Conservation (phyloP, 1,140 invertebrate species). For the Luehdorfia chinensis region DNA sequence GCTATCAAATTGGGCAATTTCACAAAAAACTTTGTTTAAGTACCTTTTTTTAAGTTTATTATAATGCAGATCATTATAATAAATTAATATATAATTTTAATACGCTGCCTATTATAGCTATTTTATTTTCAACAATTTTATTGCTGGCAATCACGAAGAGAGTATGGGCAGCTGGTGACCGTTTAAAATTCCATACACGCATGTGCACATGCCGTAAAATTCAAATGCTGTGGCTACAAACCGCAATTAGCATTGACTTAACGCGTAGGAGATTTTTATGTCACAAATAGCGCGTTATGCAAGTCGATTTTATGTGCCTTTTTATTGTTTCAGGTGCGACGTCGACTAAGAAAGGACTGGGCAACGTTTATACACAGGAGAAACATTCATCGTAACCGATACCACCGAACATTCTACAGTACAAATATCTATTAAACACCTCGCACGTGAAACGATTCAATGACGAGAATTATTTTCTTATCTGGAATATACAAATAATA, state of each 20-base stretch:
- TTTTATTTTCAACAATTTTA: conserved; percentile 44
- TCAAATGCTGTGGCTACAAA: conserved; percentile 61
- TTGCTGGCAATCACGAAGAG: conserved; percentile 30
- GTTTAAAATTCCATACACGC: conserved; percentile 50
- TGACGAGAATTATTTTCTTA: conserved; percentile 45
- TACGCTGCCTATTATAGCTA: no score
- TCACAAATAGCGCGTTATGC: conserved; percentile 26
- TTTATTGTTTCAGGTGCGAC: conserved; percentile 51
- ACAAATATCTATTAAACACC: conserved; percentile 47
- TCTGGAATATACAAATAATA: conserved; percentile 31
- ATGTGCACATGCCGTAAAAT: conserved; percentile 50
- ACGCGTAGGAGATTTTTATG: conserved; percentile 41
- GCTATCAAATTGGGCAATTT: no score
- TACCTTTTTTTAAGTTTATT: no score
- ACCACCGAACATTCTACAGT: conserved; percentile 49
- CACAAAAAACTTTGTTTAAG: no score
- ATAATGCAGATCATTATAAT: no score
- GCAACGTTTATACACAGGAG: conserved; percentile 69
- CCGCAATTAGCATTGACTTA: conserved; percentile 61
- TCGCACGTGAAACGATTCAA: conserved; percentile 46
- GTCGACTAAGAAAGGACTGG: conserved; percentile 45
- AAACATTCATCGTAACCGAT: conserved; percentile 44
- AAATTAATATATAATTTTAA: no score
- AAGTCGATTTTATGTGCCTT: conserved; percentile 27
- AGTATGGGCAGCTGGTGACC: conserved; percentile 43